A percentile compares a stretch with the other conserved stretches of the same genome.
phyloP scores from a whole-genome alignment of 2,797 vertebrate species.

The Capromys pilorides region DNA sequence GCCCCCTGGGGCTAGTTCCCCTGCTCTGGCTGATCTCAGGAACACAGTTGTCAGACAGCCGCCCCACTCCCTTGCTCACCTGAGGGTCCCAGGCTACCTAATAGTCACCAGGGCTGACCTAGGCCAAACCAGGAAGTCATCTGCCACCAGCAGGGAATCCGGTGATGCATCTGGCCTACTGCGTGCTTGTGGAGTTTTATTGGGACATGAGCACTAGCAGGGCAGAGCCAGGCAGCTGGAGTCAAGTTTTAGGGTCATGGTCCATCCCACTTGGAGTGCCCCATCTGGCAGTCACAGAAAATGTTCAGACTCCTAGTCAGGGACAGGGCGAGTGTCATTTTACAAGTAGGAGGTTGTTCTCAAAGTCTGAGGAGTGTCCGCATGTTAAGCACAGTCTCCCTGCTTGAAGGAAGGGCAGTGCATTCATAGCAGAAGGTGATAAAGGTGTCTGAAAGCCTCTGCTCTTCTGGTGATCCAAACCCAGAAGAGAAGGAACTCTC shows the following conservation, averaged over 20 bases:
- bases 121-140: background rate
- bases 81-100: background rate
- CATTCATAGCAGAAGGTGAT: background rate
- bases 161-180: background rate
- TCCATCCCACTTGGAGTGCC: background rate
- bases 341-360: background rate
- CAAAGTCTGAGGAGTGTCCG: background rate
- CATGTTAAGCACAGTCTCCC: background rate
- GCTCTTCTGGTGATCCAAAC: background rate
- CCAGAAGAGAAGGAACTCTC: background rate
- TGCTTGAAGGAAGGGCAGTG: background rate
- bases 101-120: background rate
- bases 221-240: background rate
- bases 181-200: background rate
- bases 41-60: slow-evolving; percentile 68
- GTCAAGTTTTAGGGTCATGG: background rate
- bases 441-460: background rate
- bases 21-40: slow-evolving; percentile 79
- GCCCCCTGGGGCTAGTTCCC: slow-evolving; percentile 65
- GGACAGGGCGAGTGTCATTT: background rate
- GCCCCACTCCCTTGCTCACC: slow-evolving; percentile 11
- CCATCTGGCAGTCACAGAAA: background rate
- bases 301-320: background rate
- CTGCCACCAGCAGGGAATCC: background rate
- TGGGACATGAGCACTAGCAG: background rate